Evolutionary conservation across 2,113 vertebrate species (phyloP), one percentile per base, ranked within the genome.

Genomic region (Dermatemys mawii): DNA sequence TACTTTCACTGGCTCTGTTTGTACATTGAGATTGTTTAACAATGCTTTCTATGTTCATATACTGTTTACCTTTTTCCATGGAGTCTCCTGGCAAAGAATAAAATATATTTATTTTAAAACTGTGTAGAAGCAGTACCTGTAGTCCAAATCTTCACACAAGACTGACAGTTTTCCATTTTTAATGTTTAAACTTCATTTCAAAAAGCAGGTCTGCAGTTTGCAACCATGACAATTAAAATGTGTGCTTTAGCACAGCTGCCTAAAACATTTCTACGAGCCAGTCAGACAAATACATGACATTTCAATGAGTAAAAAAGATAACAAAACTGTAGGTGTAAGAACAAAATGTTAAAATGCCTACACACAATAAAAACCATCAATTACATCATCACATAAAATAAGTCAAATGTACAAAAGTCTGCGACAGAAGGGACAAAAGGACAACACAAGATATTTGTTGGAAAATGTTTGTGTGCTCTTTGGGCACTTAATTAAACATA

Each of bases 101-200:
- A 98, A 99, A 99, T 99, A 99, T 99, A 99, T 99, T 99, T 99
- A 99, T 99, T 99, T 99, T 99, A 99, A 98, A 98, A 97, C 88
- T 95, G 97, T 96, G 94, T 90, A 96, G 51, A 83, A 95, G 49
- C 75, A 92, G 91, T 97, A 87, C 85, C 81, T 97, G 48, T 41
- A 88, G 63, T 24, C 54, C 81, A 81, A 7, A 50, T 78, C 75
- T 90, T 86, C 67, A 96, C 79, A 93, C 91, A 70, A 26, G 76
- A 13, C 84, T 1, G 7, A 88, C 93, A 95, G 92, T 97, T 98
- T 97, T 97, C 96, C 93, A 96, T 98, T 99, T 99, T 99, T 98
- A 98, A 98, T 98, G 98, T 99, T 99, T 99, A 98, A 99, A 99
- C 98, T 99, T 99, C 98, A 99, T 99, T 99, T 99, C 98, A 99